Conservation (phyloP, 2,797 vertebrate species). For the Pelobates cultripes region DNA sequence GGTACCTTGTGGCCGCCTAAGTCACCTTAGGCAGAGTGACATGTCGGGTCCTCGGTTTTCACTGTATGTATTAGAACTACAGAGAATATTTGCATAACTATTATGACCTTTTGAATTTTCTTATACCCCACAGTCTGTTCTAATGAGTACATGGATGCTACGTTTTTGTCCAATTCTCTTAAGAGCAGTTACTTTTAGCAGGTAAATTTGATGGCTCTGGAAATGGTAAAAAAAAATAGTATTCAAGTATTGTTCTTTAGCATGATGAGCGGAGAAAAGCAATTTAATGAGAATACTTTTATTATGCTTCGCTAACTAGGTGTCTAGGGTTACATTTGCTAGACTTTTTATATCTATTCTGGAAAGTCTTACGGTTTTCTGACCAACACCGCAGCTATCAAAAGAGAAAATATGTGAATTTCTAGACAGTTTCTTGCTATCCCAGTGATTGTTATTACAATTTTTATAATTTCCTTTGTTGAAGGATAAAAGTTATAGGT, state of each 20-base stretch:
- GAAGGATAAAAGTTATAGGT: too few species aligned
- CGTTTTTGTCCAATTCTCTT: neutral
- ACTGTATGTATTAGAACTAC: neutral
- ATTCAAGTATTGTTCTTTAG: conserved; percentile 8
- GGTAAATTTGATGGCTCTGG: neutral
- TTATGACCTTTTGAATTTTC: conserved; percentile 13
- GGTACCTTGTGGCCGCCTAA: too few species aligned
- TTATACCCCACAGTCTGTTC: neutral
- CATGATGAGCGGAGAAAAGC: neutral
- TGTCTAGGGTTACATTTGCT: conserved; percentile 28
- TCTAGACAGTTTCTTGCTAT: neutral
- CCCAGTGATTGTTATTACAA: neutral
- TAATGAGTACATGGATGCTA: conserved; percentile 13
- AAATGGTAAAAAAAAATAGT: neutral
- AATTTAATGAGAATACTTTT: conserved; percentile 30
- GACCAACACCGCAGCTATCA: neutral
- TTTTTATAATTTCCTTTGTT: too few species aligned
- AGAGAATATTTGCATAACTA: neutral
- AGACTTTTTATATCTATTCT: neutral
- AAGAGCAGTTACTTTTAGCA: neutral
- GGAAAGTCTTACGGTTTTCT: neutral
- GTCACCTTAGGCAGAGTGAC: too few species aligned
- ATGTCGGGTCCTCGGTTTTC: too few species aligned
- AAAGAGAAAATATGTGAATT: neutral
- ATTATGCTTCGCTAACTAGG: conserved; percentile 19